phyloP scores from a whole-genome alignment of 2,888 invertebrate genomes.

The Apodemia hepburni region DNA sequence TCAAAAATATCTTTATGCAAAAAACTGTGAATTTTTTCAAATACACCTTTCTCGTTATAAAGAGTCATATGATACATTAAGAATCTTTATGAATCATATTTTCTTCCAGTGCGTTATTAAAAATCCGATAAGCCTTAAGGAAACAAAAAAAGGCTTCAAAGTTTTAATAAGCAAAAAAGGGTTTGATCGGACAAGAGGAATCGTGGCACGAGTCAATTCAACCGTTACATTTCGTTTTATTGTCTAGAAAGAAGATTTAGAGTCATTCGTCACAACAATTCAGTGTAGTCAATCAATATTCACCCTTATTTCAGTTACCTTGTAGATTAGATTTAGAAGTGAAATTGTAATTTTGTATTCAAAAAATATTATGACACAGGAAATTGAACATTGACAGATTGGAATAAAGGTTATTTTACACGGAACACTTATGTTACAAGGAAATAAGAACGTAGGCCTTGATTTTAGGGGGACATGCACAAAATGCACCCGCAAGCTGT shows the following conservation, averaged over 20 bases:
- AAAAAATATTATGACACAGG: not conserved
- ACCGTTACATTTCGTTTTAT: slow-evolving; percentile 17
- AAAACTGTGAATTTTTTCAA: not conserved
- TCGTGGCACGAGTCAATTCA: slow-evolving; percentile 18
- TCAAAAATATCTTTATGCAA: not conserved
- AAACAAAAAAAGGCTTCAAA: slow-evolving; percentile 7
- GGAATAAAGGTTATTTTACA: not conserved
- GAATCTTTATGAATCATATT: not conserved
- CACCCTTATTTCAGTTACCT: not conserved
- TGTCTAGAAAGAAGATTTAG: slow-evolving; percentile 4
- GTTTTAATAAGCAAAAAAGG: slow-evolving; percentile 16
- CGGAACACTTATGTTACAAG: not conserved
- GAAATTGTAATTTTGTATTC: not conserved
- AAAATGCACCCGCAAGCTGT: slow-evolving; percentile 7
- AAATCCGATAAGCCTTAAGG: not conserved
- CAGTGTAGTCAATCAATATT: not conserved
- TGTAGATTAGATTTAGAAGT: not conserved
- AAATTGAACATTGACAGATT: not conserved
- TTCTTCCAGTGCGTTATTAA: not conserved
- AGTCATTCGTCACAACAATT: not conserved
- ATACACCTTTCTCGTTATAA: not conserved
- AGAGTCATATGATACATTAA: not conserved
- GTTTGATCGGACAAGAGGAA: slow-evolving; percentile 9
- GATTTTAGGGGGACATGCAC: slow-evolving; percentile 1
- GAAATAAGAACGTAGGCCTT: not conserved